Conservation (phyloP, 2,797 vertebrate species). For the Halcyon leucocephala region DNA sequence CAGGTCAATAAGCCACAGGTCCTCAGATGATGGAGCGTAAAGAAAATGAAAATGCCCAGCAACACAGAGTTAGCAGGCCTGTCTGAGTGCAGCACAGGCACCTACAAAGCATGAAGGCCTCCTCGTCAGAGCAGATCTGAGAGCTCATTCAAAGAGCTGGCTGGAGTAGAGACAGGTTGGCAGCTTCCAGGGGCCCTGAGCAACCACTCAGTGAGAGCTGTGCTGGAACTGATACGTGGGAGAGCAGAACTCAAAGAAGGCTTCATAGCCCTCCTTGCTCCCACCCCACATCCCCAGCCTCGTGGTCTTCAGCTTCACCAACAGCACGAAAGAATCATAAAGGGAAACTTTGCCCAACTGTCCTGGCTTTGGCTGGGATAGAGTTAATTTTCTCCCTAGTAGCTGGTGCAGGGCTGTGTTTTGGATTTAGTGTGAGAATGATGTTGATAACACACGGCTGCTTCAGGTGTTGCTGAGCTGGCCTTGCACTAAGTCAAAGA, state of each 20-base stretch:
- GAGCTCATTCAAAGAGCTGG: neutral
- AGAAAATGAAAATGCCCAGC: neutral
- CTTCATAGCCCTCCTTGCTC: too few species aligned
- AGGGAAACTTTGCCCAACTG: neutral
- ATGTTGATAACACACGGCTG: too few species aligned
- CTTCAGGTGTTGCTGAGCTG: too few species aligned
- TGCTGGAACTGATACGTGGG: neutral
- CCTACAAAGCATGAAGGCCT: neutral
- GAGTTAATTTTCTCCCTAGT: neutral
- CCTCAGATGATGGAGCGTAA: neutral
- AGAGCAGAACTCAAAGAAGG: neutral
- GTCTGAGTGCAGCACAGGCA: neutral
- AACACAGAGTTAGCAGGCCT: neutral
- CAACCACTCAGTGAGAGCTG: neutral
- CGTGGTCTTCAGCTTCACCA: neutral
- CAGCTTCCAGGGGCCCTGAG: neutral
- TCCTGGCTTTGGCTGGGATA: neutral
- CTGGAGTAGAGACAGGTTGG: neutral
- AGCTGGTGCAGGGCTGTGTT: neutral
- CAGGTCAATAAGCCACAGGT: neutral
- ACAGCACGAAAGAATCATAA: neutral
- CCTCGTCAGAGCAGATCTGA: fast-evolving
- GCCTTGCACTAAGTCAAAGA: too few species aligned
- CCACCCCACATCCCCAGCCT: neutral
- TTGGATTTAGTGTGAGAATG: too few species aligned